Percentiles rank a stretch among this genome's conserved stretches.
These are phyloP conservation scores for Drosophila suboccidentalis DNA, from an alignment of 2,888 invertebrate species.

Conservation along the genomic window DNA sequence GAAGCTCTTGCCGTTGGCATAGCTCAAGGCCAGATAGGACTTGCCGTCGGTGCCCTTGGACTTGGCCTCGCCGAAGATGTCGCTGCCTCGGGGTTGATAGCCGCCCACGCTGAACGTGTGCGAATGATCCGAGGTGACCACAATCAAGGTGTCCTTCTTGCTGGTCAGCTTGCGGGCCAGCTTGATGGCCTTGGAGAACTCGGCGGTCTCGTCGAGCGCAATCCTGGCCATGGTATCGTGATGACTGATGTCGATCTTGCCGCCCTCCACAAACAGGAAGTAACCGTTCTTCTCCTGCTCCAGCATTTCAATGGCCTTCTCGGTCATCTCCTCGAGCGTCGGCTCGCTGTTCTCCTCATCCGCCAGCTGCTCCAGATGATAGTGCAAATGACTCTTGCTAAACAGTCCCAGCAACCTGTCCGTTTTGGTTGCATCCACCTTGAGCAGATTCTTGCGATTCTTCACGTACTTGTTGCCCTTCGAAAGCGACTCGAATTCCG, in stretches of 20 bases:
- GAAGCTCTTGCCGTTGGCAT: slow-evolving; percentile 91
- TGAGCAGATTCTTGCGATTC: slow-evolving; percentile 86
- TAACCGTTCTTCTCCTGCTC: slow-evolving; percentile 89
- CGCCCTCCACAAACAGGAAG: slow-evolving; percentile 91
- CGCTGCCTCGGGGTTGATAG: slow-evolving; percentile 86
- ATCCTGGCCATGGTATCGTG: slow-evolving; percentile 81
- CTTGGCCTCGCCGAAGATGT: slow-evolving; percentile 76
- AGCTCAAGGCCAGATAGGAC: slow-evolving; percentile 90
- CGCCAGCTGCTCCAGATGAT: slow-evolving; percentile 87
- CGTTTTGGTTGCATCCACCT: slow-evolving; percentile 85
- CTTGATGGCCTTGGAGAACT: slow-evolving; percentile 90
- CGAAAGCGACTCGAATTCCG: slow-evolving; percentile 88
- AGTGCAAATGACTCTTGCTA: slow-evolving; percentile 89
- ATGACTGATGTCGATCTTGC: slow-evolving; percentile 83
- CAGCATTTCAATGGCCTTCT: slow-evolving; percentile 89
- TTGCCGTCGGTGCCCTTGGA: slow-evolving; percentile 86
- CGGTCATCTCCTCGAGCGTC: slow-evolving; percentile 91
- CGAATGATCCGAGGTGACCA: slow-evolving; percentile 93
- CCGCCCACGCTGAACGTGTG: slow-evolving; percentile 92
- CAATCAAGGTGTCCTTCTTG: slow-evolving; percentile 90
- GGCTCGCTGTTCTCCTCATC: slow-evolving; percentile 87
- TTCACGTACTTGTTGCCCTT: slow-evolving; percentile 86
- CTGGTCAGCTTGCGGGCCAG: slow-evolving; percentile 88
- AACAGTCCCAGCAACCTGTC: slow-evolving; percentile 90
- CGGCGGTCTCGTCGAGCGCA: slow-evolving; percentile 86